Evolutionary conservation across 2,888 invertebrate species (phyloP).

Genomic region (Cheilosia urbana): DNA sequence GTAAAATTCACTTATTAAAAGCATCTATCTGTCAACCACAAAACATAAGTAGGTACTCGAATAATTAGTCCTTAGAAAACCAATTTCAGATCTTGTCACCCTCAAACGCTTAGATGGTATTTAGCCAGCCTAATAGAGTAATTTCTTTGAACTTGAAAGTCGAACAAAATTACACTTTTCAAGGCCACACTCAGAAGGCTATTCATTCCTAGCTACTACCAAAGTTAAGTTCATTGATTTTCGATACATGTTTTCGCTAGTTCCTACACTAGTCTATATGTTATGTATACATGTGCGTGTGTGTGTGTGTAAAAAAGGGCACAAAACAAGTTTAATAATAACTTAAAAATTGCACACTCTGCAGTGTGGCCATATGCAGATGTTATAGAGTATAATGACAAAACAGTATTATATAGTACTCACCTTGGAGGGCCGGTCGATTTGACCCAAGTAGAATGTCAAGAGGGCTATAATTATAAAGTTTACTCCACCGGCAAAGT

Average conservation of each 20-base stretch:
- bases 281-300: too few species aligned
- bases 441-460: constrained; percentile 94
- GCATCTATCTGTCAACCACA: constrained; percentile 3
- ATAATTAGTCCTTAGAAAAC: not conserved
- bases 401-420: constrained; percentile 74
- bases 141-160: constrained; percentile 60
- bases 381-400: constrained; percentile 2
- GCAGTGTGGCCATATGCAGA: constrained; percentile 40
- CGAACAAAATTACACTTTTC: constrained; percentile 37
- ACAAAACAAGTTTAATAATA: constrained; percentile 55
- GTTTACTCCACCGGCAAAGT: constrained; percentile 96
- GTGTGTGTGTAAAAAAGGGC: not conserved
- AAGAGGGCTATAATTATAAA: constrained; percentile 94
- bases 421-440: constrained; percentile 88
- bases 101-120: constrained; percentile 28
- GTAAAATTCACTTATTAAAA: constrained; percentile 5
- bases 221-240: constrained; percentile 66
- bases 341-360: constrained; percentile 54
- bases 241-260: constrained; percentile 39
- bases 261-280: not conserved
- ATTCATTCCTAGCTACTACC: constrained; percentile 20
- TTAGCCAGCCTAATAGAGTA: constrained; percentile 56
- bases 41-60: constrained; percentile 15
- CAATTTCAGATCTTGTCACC: constrained; percentile 1
- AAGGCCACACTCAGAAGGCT: constrained; percentile 47